Base-by-base conservation (phyloP, 2,797 vertebrate genomes). In the Lateolabrax maculatus region DNA sequence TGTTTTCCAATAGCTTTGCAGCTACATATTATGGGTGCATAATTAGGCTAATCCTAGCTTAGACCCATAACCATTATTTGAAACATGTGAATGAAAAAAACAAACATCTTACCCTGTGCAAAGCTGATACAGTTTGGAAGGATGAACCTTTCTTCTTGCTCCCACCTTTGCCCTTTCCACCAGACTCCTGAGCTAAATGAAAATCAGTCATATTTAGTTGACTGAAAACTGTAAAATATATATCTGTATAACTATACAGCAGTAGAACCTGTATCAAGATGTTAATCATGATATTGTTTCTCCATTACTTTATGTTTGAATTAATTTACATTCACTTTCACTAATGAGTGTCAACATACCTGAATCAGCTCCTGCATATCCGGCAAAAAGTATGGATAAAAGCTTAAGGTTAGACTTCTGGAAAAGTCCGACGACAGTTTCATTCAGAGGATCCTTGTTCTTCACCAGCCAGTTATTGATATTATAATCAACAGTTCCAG, bases 91-190 rank as follows among this genome's bases (percentile, higher is more conserved):
- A 68, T n/a, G 10, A 23, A 49, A 53, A 34, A 19, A 5, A 44
- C 6, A 9, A 19, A 55, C 6, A n/a, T 71, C 84, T 83, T 77
- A 97, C 97, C 93, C 97, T 94, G 79, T 97, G 97, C 37, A 97
- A 80, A 1, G 96, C 97, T 5, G 97, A 97, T 19, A 97, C 97
- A 0, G 96, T 97, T 90, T 97, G 96, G 76, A 97, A 97, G 29
- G 97, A 97, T 0, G 96, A 97, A 5, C 97, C 97, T 77, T 96
- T 96, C 87, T 97, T 97, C 85, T 96, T 97, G 21, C 89, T 91
- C 7, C 44, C 87, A 75, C 94, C 96, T 78, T 85, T 85, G 31
- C 67, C 94, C 92, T 68, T 96, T 2, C 74, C 81, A 87, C 68
- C 58, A 65, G 69, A 48, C 0, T 88, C 77, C n/a, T 60, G 78